Percentiles rank a stretch among this genome's conserved stretches.
These are phyloP conservation scores for Mus musculus DNA, from an alignment of 2,113 vertebrate genomes.

Conservation along the genomic window DNA sequence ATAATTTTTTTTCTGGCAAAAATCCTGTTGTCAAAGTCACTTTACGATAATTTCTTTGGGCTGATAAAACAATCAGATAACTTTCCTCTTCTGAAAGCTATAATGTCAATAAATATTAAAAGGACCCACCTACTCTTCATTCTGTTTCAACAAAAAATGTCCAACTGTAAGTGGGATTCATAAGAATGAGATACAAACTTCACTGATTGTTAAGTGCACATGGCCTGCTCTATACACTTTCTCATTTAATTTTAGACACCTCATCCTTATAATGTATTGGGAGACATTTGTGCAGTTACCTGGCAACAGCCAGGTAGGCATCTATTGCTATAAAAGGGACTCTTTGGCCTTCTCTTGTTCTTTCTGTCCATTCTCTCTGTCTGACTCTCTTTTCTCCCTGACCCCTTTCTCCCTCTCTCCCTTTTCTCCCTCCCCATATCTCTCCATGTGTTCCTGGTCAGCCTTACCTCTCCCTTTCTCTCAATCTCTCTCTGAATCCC, in stretches of 20 bases:
- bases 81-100: not conserved
- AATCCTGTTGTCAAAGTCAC: not conserved
- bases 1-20: not conserved
- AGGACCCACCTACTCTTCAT: not conserved
- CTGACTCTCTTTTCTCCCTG: too few species aligned
- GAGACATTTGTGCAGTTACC: too few species aligned
- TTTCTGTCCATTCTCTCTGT: too few species aligned
- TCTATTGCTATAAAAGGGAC: too few species aligned
- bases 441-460: too few species aligned
- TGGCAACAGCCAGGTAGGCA: too few species aligned
- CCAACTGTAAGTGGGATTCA: not conserved
- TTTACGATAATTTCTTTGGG: constrained; percentile 5
- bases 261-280: not conserved
- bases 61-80: not conserved
- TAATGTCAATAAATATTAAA: not conserved
- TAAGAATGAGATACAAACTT: not conserved
- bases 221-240: not conserved
- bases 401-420: too few species aligned
- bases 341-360: too few species aligned
- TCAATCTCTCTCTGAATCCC: too few species aligned
- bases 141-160: not conserved
- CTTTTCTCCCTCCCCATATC: too few species aligned
- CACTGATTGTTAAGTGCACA: not conserved
- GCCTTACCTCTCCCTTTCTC: too few species aligned
- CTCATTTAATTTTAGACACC: not conserved